Evolutionary conservation across 2,888 invertebrate species (phyloP).

Genomic region (Monopis laevigella): DNA sequence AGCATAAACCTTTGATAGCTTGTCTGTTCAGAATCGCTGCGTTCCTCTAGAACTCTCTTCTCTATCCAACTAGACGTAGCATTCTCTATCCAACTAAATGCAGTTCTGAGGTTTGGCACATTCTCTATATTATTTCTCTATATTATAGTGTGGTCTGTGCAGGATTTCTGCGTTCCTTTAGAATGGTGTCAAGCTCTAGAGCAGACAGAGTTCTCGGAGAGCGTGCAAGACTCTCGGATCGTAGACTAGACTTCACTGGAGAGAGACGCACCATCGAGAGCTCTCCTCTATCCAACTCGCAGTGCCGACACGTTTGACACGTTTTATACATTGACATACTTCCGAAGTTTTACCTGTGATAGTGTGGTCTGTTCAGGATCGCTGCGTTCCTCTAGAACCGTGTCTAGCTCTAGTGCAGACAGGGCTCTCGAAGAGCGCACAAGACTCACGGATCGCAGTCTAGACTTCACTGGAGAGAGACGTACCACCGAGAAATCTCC

Average conservation of each 20-base stretch:
- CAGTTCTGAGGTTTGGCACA: neutral
- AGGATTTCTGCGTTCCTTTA: slow-evolving; percentile 73
- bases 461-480: slow-evolving; percentile 55
- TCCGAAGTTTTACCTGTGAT: no score
- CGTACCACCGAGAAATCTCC: slow-evolving; percentile 84
- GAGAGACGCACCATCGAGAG: slow-evolving; percentile 79
- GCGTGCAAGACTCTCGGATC: slow-evolving; percentile 53
- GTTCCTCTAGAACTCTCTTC: no score
- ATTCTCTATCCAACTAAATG: no score
- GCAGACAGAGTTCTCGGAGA: slow-evolving; percentile 80
- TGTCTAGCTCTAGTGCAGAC: slow-evolving; percentile 82
- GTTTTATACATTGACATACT: no score
- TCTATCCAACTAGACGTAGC: slow-evolving; percentile 86
- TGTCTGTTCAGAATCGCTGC: no score
- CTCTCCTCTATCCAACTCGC: slow-evolving; percentile 84
- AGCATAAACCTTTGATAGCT: no score
- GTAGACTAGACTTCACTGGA: slow-evolving; percentile 38
- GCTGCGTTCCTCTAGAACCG: no score
- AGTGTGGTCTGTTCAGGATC: no score
- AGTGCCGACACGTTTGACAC: no score
- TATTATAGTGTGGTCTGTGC: slow-evolving; percentile 51
- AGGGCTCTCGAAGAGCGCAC: slow-evolving; percentile 75
- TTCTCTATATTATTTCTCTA: slow-evolving; percentile 17
- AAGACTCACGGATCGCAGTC: slow-evolving; percentile 46
- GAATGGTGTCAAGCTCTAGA: slow-evolving; percentile 82